These are phyloP conservation scores for Epizoanthus rinbou DNA, from an alignment of 92 coral and sea anemone species.

Conservation along the genomic window DNA sequence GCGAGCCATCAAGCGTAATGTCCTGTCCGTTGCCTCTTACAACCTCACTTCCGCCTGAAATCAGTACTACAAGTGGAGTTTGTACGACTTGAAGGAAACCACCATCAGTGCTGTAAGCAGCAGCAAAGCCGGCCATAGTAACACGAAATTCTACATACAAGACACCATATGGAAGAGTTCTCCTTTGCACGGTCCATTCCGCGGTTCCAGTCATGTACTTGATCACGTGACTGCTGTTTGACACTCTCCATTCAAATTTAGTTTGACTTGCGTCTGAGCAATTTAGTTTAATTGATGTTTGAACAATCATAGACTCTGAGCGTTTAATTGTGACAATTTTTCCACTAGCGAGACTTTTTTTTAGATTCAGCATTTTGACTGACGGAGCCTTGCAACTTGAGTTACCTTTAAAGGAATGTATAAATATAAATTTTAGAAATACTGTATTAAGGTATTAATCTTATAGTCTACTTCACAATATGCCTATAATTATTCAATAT, in stretches of 20 bases:
- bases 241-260: conserved; percentile 61
- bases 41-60: conserved; percentile 69
- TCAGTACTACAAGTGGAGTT: conserved; percentile 60
- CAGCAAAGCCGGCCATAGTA: conserved; percentile 35
- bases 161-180: conserved; percentile 59
- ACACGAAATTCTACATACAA: conserved; percentile 63
- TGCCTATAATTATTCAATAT: no score
- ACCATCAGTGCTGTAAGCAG: conserved; percentile 32
- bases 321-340: conserved; percentile 44
- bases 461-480: no score
- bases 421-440: background rate
- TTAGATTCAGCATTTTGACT: conserved; percentile 29
- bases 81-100: conserved; percentile 53
- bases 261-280: conserved; percentile 55
- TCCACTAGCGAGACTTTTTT: background rate
- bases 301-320: conserved; percentile 61
- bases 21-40: conserved; percentile 55
- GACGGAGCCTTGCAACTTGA: conserved; percentile 48
- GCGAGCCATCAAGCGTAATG: conserved; percentile 61
- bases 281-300: conserved; percentile 43
- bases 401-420: background rate
- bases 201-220: conserved; percentile 38
- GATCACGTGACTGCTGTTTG: conserved; percentile 19
- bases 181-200: conserved; percentile 67
- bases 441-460: background rate